A percentile compares a stretch with the other conserved stretches of the same genome.
Evolutionary conservation across 2,797 vertebrate genomes (phyloP).

Genomic region (Channa striata): DNA sequence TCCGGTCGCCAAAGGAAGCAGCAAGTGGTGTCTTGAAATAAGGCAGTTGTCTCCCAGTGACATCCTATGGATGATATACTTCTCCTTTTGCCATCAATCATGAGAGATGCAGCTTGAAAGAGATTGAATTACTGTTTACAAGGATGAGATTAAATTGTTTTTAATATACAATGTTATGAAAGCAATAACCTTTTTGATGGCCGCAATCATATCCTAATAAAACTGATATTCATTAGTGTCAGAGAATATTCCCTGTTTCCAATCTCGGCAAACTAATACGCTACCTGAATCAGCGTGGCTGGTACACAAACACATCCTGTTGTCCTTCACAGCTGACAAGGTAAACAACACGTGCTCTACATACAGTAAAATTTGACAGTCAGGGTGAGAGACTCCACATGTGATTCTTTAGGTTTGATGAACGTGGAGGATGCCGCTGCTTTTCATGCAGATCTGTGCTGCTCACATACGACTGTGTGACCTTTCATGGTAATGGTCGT

Average conservation of each 20-base stretch:
- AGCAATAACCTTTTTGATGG: conserved; percentile 83
- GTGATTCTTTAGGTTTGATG: no score
- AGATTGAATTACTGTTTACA: conserved; percentile 83
- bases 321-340: conserved; percentile 63
- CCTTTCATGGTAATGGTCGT: no score
- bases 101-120: conserved; percentile 56
- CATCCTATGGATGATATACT: conserved; percentile 63
- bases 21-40: conserved; percentile 32
- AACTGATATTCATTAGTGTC: conserved; percentile 85
- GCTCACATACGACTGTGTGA: no score
- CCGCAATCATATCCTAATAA: conserved; percentile 84
- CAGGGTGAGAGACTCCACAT: not conserved
- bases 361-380: not conserved
- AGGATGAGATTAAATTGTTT: conserved; percentile 83
- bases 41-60: conserved; percentile 46
- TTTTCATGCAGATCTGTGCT: no score
- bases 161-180: conserved; percentile 85
- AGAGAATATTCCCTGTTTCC: conserved; percentile 79
- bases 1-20: conserved; percentile 8
- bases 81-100: conserved; percentile 74
- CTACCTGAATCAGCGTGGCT: conserved; percentile 67
- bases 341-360: conserved; percentile 51
- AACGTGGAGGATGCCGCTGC: no score
- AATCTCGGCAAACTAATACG: conserved; percentile 67
- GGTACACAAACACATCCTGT: conserved; percentile 67